Conservation (phyloP, 2,113 vertebrate genomes). For the Phaetusa simplex region DNA sequence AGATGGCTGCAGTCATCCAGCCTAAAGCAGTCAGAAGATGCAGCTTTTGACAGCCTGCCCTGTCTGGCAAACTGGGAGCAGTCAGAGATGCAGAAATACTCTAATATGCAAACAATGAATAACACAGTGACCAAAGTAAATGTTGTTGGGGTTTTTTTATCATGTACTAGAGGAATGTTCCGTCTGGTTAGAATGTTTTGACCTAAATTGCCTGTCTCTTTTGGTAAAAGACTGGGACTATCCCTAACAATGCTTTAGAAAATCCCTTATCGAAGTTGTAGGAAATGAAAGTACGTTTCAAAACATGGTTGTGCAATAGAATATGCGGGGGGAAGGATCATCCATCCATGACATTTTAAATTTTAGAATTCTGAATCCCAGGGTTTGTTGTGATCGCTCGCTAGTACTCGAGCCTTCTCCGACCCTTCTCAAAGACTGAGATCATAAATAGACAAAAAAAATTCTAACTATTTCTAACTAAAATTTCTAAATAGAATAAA, state of each 20-base stretch:
- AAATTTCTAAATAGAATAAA: too few species aligned
- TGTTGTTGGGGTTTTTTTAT: neutral
- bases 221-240: neutral
- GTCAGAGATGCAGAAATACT: slow-evolving; percentile 1
- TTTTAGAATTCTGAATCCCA: neutral
- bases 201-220: neutral
- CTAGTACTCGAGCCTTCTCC: neutral
- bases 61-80: slow-evolving; percentile 35
- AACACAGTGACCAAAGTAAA: neutral
- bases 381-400: neutral
- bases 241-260: neutral
- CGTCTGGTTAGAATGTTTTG: neutral
- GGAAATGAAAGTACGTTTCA: slow-evolving; percentile 17
- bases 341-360: neutral
- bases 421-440: neutral
- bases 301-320: neutral
- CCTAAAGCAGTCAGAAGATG: neutral
- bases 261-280: neutral
- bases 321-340: neutral
- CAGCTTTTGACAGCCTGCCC: neutral
- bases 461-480: too few species aligned
- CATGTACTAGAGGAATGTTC: neutral
- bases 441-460: neutral
- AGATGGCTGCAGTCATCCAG: neutral
- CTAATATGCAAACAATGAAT: neutral